Evolutionary conservation across 2,888 invertebrate genomes (phyloP).

Genomic region (Altica lythri): DNA sequence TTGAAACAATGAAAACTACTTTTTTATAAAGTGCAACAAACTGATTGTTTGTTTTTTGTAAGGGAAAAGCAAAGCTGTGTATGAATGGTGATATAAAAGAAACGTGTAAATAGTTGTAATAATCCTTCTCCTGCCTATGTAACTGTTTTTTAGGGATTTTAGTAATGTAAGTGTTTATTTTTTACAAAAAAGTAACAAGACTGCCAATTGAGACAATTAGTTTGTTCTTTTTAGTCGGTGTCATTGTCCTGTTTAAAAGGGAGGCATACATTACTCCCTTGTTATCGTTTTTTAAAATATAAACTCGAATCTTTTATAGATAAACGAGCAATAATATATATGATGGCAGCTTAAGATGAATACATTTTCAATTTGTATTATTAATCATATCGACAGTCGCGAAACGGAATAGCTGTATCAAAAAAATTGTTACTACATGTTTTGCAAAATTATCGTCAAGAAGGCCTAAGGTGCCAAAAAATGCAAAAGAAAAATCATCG

Average conservation of each 20-base stretch:
- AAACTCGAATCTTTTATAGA: slow-evolving; percentile 1
- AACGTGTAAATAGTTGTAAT: slow-evolving; percentile 45
- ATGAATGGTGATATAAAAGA: slow-evolving; percentile 45
- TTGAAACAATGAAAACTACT: slow-evolving; percentile 3
- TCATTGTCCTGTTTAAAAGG: slow-evolving; percentile 9
- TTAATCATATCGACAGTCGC: too few relatives aligned
- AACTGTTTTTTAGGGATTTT: slow-evolving; percentile 32
- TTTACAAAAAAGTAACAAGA: slow-evolving; percentile 33
- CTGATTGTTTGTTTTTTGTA: slow-evolving; percentile 13
- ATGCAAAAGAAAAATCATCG: too few relatives aligned
- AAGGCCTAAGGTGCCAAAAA: too few relatives aligned
- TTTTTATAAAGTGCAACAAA: slow-evolving; percentile 9
- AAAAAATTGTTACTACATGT: background rate
- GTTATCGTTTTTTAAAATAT: background rate
- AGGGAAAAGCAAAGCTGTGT: slow-evolving; percentile 46
- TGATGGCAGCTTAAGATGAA: slow-evolving; percentile 10
- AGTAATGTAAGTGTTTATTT: slow-evolving; percentile 28
- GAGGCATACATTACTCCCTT: background rate
- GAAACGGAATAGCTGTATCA: too few relatives aligned
- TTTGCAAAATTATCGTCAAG: too few relatives aligned
- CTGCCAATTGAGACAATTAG: slow-evolving; percentile 35
- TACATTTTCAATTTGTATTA: too few relatives aligned
- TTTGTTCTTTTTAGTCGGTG: slow-evolving; percentile 16
- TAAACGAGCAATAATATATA: slow-evolving; percentile 20
- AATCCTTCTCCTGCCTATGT: slow-evolving; percentile 37